These are phyloP conservation scores for Ophonus ardosiacus DNA, from an alignment of 2,888 invertebrate species.

Conservation along the genomic window DNA sequence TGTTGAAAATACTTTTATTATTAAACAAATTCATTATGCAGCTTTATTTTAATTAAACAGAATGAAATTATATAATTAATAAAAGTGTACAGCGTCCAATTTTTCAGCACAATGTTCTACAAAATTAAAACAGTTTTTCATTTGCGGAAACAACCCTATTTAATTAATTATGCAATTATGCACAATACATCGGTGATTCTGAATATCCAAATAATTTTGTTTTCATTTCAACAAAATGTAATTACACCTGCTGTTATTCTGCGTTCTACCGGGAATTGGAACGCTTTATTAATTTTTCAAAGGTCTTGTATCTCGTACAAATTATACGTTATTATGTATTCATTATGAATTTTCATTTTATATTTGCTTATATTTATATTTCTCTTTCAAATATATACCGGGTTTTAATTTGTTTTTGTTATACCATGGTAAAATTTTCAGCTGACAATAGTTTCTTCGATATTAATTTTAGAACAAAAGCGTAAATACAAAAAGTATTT, in stretches of 20 bases:
- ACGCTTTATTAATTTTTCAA: background rate
- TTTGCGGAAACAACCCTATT: slow-evolving; percentile 15
- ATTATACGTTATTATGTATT: background rate
- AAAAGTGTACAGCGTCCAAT: background rate
- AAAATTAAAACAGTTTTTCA: slow-evolving; percentile 33
- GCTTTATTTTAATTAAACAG: slow-evolving; percentile 14
- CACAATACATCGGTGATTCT: slow-evolving; percentile 30
- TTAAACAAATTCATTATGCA: background rate
- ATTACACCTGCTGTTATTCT: background rate
- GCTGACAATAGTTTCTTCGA: no score
- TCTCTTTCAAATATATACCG: no score
- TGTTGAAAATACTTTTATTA: background rate
- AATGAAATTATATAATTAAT: slow-evolving; percentile 35
- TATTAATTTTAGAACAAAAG: no score
- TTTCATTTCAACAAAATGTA: slow-evolving; percentile 26
- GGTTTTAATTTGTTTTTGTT: no score
- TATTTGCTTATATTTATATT: no score
- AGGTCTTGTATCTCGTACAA: background rate
- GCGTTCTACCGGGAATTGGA: background rate
- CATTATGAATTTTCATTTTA: no score
- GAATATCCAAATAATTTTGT: slow-evolving; percentile 23
- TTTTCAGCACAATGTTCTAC: slow-evolving; percentile 19
- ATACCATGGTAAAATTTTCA: no score
- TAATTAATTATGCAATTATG: slow-evolving; percentile 38
- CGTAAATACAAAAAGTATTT: no score